Percentiles rank a stretch among this genome's conserved stretches.
Conservation (phyloP, 30 jellyfish, hydroid and myxozoan genomes). For the Cassiopea xamachana region DNA sequence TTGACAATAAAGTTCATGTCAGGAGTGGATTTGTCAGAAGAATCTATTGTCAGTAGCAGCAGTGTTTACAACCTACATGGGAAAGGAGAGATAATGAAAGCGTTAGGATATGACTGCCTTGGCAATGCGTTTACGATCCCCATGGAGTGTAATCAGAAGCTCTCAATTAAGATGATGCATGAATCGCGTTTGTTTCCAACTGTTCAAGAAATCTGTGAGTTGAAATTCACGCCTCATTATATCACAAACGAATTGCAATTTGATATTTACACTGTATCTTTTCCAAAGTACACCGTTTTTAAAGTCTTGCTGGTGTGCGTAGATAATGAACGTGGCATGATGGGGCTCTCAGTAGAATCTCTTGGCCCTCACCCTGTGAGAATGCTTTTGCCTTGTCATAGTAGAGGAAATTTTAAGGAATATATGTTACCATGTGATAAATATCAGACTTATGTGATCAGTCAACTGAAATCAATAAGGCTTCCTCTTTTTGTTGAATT, state of each 20-base stretch:
- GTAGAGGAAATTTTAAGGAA: conserved; percentile 26
- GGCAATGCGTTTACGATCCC: conserved; percentile 18
- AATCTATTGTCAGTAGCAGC: not conserved
- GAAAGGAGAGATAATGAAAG: not conserved
- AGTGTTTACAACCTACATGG: conserved; percentile 19
- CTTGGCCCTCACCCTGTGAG: conserved; percentile 29
- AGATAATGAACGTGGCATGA: not conserved
- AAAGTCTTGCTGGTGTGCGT: not conserved
- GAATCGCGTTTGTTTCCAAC: not conserved
- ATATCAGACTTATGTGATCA: not conserved
- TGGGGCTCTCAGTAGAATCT: conserved; percentile 39
- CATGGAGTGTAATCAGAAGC: not conserved
- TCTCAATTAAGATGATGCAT: not conserved
- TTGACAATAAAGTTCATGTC: not conserved
- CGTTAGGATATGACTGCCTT: conserved; percentile 7
- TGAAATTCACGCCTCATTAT: conserved; percentile 5
- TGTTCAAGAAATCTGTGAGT: conserved; percentile 4
- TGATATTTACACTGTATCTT: not conserved
- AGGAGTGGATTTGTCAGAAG: not conserved
- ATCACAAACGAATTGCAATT: conserved; percentile 8
- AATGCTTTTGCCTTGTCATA: not conserved
- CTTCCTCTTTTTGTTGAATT: conserved; percentile 11
- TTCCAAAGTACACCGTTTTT: conserved; percentile 38
- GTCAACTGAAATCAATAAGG: not conserved
- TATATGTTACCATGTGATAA: conserved; percentile 2